Evolutionary conservation across 2,797 vertebrate genomes (phyloP).

Genomic region (Megalops cyprinoides): DNA sequence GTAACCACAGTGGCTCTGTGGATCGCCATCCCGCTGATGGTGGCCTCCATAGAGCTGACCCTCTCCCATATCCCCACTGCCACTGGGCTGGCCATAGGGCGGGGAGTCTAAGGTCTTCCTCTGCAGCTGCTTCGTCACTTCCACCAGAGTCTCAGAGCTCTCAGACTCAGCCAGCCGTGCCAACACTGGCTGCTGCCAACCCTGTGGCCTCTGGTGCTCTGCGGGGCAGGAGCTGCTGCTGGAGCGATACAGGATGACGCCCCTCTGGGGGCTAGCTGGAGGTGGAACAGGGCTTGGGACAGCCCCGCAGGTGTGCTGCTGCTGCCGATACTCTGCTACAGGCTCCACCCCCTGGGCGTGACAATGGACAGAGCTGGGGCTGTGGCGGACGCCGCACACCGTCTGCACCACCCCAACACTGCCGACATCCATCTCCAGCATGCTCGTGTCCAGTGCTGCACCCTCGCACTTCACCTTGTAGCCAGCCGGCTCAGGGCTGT

Average conservation of each 20-base stretch:
- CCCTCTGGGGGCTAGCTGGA: slow-evolving; percentile 68
- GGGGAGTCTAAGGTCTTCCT: slow-evolving; percentile 70
- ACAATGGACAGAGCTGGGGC: slow-evolving; percentile 37
- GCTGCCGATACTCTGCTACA: not conserved
- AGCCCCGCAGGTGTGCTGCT: slow-evolving; percentile 41
- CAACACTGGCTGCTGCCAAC: slow-evolving; percentile 48
- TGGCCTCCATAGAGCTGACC: slow-evolving; percentile 41
- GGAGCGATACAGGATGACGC: slow-evolving; percentile 79
- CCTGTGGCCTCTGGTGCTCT: slow-evolving; percentile 65
- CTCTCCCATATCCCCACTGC: slow-evolving; percentile 46
- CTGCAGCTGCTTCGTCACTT: slow-evolving; percentile 73
- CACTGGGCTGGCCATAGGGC: slow-evolving; percentile 59
- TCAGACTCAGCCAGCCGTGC: slow-evolving; percentile 50
- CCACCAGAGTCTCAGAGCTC: slow-evolving; percentile 67
- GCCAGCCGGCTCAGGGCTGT: slow-evolving; percentile 73
- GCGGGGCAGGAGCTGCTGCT: slow-evolving; percentile 74
- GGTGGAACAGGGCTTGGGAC: slow-evolving; percentile 51
- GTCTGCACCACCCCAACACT: slow-evolving; percentile 32
- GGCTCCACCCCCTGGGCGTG: slow-evolving; percentile 54
- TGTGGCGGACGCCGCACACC: slow-evolving; percentile 52
- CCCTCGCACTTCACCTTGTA: slow-evolving; percentile 74
- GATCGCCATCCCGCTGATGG: slow-evolving; percentile 52
- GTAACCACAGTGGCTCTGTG: not conserved
- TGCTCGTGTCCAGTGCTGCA: slow-evolving; percentile 62
- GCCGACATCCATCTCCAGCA: slow-evolving; percentile 59